phyloP scores from a whole-genome alignment of 2,888 invertebrate genomes.

The Yponomeuta sedellus region DNA sequence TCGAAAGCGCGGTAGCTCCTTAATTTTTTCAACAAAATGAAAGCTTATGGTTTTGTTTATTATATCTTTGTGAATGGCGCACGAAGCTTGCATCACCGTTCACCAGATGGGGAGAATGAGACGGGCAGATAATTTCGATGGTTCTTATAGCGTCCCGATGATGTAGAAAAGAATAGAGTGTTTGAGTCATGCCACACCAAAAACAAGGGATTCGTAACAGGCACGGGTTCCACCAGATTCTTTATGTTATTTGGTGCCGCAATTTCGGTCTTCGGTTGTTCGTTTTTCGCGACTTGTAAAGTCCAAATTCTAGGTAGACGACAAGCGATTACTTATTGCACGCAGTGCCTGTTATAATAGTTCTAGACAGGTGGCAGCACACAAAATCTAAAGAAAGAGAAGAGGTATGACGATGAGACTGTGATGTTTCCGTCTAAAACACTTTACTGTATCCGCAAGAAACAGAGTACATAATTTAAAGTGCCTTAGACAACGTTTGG shows the following conservation, averaged over 20 bases:
- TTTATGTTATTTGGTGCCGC: too few relatives aligned
- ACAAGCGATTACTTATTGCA: too few relatives aligned
- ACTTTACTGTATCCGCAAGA: background rate
- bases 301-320: too few relatives aligned
- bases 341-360: too few relatives aligned
- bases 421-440: background rate
- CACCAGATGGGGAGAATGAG: constrained; percentile 23
- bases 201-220: background rate
- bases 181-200: constrained; percentile 24
- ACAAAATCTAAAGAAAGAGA: background rate
- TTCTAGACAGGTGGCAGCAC: too few relatives aligned
- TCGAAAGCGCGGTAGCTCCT: constrained; percentile 31
- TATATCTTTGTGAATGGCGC: constrained; percentile 21
- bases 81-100: constrained; percentile 20
- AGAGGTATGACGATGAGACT: background rate
- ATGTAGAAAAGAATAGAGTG: constrained; percentile 14
- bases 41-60: constrained; percentile 59
- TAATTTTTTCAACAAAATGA: constrained; percentile 37
- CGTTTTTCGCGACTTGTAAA: too few relatives aligned
- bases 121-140: constrained; percentile 1
- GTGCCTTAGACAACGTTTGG: too few relatives aligned
- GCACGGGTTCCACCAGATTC: background rate
- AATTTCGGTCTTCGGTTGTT: too few relatives aligned
- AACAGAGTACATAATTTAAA: too few relatives aligned
- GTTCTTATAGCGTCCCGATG: background rate